Evolutionary conservation across 1,140 invertebrate genomes (phyloP).

Genomic region (Conus ventricosus): DNA sequence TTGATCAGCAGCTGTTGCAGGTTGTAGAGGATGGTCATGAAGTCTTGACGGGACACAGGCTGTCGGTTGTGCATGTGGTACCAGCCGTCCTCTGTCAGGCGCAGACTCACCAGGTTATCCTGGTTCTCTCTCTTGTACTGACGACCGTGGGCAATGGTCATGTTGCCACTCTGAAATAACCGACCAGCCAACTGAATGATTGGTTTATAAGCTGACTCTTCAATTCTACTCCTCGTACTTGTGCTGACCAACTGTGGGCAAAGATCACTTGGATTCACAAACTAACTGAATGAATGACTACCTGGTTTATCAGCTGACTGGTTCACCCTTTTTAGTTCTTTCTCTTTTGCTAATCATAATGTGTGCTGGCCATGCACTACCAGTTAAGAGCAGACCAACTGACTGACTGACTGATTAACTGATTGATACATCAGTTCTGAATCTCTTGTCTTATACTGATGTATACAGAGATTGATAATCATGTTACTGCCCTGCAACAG

Average conservation of each 20-base stretch:
- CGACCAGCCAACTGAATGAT: background rate
- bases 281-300: too few relatives aligned
- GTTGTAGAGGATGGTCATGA: slow-evolving; percentile 89
- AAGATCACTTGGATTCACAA: too few relatives aligned
- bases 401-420: too few relatives aligned
- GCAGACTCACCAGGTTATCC: slow-evolving; percentile 79
- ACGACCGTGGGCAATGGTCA: slow-evolving; percentile 83
- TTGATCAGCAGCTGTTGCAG: slow-evolving; percentile 88
- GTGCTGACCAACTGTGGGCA: background rate
- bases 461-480: too few relatives aligned
- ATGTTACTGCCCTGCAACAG: too few relatives aligned
- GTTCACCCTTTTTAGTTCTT: too few relatives aligned
- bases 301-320: too few relatives aligned
- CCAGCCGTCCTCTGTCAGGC: slow-evolving; percentile 76
- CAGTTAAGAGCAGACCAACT: too few relatives aligned
- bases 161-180: slow-evolving; percentile 75
- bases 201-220: slow-evolving; percentile 38
- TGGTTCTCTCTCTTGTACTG: slow-evolving; percentile 79
- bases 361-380: too few relatives aligned
- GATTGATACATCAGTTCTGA: too few relatives aligned
- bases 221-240: background rate
- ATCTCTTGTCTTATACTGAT: too few relatives aligned
- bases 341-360: too few relatives aligned
- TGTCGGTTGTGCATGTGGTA: slow-evolving; percentile 56
- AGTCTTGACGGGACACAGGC: slow-evolving; percentile 79